Evolutionary conservation across 2,113 vertebrate genomes (phyloP), one percentile per base, ranked within the genome.

Genomic region (Mixornis gularis): DNA sequence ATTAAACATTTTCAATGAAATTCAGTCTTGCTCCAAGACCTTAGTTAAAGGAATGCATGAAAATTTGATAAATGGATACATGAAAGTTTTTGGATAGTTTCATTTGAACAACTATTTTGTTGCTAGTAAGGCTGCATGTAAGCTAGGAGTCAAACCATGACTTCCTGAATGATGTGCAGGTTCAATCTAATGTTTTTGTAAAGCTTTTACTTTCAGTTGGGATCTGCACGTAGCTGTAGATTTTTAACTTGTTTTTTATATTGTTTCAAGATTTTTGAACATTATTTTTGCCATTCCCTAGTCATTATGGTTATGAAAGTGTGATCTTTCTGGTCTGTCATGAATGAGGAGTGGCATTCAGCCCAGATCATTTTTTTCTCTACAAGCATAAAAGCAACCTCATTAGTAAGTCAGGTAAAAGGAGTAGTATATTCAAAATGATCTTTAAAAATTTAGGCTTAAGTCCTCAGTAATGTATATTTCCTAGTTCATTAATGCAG

Each of bases 401-500:
- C 95, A 97, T 97, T 97, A 97, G 96, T 94, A 96, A 98, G 94
- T 96, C 95, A 96, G 87, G 96, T 96, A 97, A 97, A 97, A 97
- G 95, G 93, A 97, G 87, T 95, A 94, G 95, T 97, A 96, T 96
- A 96, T 97, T 97, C 96, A 95, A 97, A 98, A 97, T 89, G 93
- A 97, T 98, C 97, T 98, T 98, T 95, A 98, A 98, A 98, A 98
- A 98, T 97, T 98, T 98, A 98, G 94, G 96, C 96, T 98, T 97
- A 98, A 97, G 96, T 97, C 95, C 58, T 97, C 95, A 94, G 97
- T 97, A 98, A 98, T 97, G 97, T 98, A 97, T 97, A 96, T 97
- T 98, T 98, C 97, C 95, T 97, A 97, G 96, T 97, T 98, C 97
- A 98, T 98, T 98, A 98, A 98, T 98, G 97, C 95, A 98, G 97